Percentiles rank a stretch among this genome's conserved stretches.
These are phyloP conservation scores for Phrynosoma blainvillii DNA, from an alignment of 2,113 vertebrate species.

Conservation along the genomic window DNA sequence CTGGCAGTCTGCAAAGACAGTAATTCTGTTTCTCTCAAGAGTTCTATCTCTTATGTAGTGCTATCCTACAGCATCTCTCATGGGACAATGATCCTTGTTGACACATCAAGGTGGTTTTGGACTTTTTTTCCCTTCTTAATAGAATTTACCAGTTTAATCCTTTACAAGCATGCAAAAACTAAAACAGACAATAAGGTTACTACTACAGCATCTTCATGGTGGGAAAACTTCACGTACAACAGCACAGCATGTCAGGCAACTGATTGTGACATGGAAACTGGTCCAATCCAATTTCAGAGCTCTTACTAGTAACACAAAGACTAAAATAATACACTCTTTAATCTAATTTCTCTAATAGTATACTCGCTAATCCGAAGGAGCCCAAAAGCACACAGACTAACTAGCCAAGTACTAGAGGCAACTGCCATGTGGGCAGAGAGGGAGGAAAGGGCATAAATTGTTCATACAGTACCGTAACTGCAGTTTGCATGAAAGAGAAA, in stretches of 20 bases:
- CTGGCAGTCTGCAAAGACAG: no score
- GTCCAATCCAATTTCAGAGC: neutral
- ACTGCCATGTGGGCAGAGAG: neutral
- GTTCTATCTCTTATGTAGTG: neutral
- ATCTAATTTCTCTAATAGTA: no score
- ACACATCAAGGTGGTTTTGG: neutral
- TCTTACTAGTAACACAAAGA: neutral
- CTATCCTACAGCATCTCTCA: neutral
- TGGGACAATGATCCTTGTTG: neutral
- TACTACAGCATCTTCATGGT: neutral
- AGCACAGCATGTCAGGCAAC: neutral
- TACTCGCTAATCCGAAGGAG: neutral
- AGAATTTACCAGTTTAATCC: neutral
- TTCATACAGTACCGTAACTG: neutral
- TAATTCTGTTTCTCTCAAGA: neutral
- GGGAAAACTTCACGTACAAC: neutral
- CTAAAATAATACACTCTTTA: neutral
- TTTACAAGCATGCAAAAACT: neutral
- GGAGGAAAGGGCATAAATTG: neutral
- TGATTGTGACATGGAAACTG: no score
- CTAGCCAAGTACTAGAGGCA: neutral
- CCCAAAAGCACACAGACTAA: neutral
- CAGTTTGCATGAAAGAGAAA: neutral
- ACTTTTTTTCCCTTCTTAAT: neutral
- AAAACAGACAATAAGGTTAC: neutral